Evolutionary conservation across 2,113 vertebrate genomes (phyloP), one percentile per base, ranked within the genome.

Genomic region (Alexandromys fortis): DNA sequence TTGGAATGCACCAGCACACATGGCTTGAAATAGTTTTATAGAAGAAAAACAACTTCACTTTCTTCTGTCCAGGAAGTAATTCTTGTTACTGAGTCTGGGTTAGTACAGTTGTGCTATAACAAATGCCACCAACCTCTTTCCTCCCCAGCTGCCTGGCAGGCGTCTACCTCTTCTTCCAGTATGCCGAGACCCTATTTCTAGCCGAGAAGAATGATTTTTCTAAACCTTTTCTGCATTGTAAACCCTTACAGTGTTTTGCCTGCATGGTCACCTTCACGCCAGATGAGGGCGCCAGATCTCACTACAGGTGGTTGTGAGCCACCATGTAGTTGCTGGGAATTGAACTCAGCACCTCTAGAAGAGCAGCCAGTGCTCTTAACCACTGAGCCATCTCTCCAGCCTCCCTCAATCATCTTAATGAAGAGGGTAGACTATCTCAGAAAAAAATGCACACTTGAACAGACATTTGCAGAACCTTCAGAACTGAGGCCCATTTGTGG

Each of bases 11-110:
- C 38, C 75, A 89, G 21, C 85, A 58, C 47, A 61, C 13, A 17
- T 83, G 79, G 33, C 70, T 96, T 93, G 86, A 94, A 96, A 86
- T 90, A 33, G 58, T 93, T 94, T 95, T 79, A 70, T 19, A 83
- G 61, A 63, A 91, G 35, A n/a, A 88, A 92, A 97, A 58, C 52
- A 24, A 82, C 45, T 91, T 89, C 76, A 78, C 58, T 70, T 92
- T 93, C 89, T 47, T 89, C 61, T 86, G 45, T n/a, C 47, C 73
- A 72, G 86, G 38, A 97, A 96, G 67, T 81, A 86, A 86, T 91
- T 89, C 72, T 90, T n/a, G 17, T 61, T 95, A 70, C 76, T 92
- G 45, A 45, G 16, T 81, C 72, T 92, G 11, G 28, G 4, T 81
- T 76, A 85, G 67, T 12, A 45, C 11, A 55, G 33, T 81, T 33